Evolutionary conservation across 2,113 vertebrate species (phyloP).

Genomic region (Camarhynchus parvulus): DNA sequence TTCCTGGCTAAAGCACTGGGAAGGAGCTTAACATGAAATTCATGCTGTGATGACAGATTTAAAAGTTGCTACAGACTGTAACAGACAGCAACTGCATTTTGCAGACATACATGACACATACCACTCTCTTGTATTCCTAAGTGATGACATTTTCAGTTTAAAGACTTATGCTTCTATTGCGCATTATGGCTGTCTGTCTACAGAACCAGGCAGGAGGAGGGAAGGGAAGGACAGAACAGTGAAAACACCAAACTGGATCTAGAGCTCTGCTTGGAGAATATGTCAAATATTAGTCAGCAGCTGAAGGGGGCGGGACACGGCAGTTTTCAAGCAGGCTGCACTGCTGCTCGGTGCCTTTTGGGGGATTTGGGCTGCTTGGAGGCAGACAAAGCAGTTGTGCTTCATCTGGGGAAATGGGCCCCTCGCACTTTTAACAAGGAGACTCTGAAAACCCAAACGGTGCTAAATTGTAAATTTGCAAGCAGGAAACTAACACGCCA

Average conservation of each 20-base stretch:
- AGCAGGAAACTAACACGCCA: slow-evolving; percentile 72
- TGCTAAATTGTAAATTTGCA: slow-evolving; percentile 79
- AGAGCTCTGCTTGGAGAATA: slow-evolving; percentile 82
- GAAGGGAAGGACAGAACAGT: slow-evolving; percentile 51
- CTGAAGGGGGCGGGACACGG: slow-evolving; percentile 70
- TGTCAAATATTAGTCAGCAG: slow-evolving; percentile 87
- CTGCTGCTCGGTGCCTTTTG: slow-evolving; percentile 73
- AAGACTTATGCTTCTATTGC: slow-evolving; percentile 85
- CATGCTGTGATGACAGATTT: slow-evolving; percentile 97
- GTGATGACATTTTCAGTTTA: slow-evolving; percentile 96
- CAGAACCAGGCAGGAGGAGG: slow-evolving; percentile 66
- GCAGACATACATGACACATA: slow-evolving; percentile 90
- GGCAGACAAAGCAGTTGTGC: slow-evolving; percentile 57
- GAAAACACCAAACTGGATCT: slow-evolving; percentile 83
- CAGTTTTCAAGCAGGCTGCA: slow-evolving; percentile 69
- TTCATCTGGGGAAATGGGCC: slow-evolving; percentile 62
- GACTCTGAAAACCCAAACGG: slow-evolving; percentile 68
- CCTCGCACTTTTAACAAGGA: slow-evolving; percentile 69
- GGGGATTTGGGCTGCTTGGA: slow-evolving; percentile 33
- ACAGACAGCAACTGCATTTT: slow-evolving; percentile 90
- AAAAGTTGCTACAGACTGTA: slow-evolving; percentile 95
- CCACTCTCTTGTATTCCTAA: slow-evolving; percentile 85
- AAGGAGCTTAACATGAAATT: slow-evolving; percentile 86
- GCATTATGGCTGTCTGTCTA: slow-evolving; percentile 80
- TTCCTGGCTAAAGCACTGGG: slow-evolving; percentile 80